Percentiles rank a stretch among this genome's conserved stretches.
Conservation (phyloP, 2,113 vertebrate species). For the Amazona guildingii region DNA sequence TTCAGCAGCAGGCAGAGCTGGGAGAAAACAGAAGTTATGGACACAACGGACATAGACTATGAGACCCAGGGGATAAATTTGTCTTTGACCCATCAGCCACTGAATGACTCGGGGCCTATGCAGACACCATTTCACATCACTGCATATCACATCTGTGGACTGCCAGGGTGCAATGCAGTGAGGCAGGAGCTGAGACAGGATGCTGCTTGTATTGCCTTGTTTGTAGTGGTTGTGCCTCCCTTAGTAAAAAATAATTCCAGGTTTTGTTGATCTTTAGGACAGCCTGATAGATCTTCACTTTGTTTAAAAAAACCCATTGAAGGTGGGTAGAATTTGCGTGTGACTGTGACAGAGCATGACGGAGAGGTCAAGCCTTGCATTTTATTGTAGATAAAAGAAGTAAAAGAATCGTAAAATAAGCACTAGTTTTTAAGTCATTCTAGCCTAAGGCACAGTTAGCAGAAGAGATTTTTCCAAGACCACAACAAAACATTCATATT, state of each 20-base stretch:
- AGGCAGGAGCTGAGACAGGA: background rate
- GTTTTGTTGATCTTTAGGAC: background rate
- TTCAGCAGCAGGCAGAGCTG: background rate
- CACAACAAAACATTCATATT: background rate
- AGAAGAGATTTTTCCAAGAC: constrained; percentile 1
- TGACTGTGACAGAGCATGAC: background rate
- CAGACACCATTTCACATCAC: background rate
- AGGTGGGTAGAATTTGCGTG: background rate
- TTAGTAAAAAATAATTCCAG: background rate
- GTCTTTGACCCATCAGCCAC: background rate
- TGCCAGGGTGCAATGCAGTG: background rate
- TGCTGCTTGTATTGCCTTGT: accelerated
- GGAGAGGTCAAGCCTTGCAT: background rate
- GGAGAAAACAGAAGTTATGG: background rate
- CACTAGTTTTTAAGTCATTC: constrained; percentile 2
- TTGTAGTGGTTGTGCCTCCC: background rate
- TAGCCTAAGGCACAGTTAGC: constrained; percentile 12
- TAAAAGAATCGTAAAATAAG: constrained; percentile 26
- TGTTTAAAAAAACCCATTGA: background rate
- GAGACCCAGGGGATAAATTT: background rate
- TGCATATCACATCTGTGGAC: background rate
- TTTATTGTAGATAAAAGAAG: constrained; percentile 25
- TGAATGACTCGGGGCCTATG: background rate
- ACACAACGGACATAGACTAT: background rate
- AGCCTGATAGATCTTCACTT: background rate